Percentiles rank a stretch among this genome's conserved stretches.
Conservation (phyloP, 2,113 vertebrate genomes). For the Planiliza haematocheilus region DNA sequence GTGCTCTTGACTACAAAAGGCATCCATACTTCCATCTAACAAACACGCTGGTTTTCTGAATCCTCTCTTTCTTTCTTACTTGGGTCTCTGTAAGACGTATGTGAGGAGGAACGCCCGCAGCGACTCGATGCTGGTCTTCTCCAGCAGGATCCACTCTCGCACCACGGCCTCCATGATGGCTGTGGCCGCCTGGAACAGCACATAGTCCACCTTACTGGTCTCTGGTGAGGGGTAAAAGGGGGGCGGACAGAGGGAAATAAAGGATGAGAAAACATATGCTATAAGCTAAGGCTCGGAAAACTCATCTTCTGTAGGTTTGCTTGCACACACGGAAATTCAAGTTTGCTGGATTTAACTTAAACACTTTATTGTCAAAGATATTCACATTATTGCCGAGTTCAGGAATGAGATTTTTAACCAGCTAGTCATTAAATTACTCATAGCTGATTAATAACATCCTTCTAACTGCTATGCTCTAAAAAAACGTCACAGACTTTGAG, state of each 20-base stretch:
- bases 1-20: too few species aligned
- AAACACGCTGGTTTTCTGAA: too few species aligned
- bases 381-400: too few species aligned
- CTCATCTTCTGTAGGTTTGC: neutral
- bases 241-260: neutral
- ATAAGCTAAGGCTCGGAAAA: neutral
- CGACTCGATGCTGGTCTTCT: constrained; percentile 96
- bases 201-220: constrained; percentile 99
- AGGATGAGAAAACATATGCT: neutral
- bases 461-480: too few species aligned
- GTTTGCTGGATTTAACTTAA: too few species aligned
- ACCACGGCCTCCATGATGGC: constrained; percentile 99
- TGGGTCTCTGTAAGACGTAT: constrained; percentile 98
- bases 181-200: constrained; percentile 98
- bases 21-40: too few species aligned
- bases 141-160: constrained; percentile 97
- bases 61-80: constrained; percentile 88
- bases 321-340: too few species aligned
- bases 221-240: constrained; percentile 79
- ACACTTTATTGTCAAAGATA: too few species aligned
- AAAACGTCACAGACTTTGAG: too few species aligned
- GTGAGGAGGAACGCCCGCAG: constrained; percentile 97
- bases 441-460: too few species aligned
- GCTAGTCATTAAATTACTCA: too few species aligned
- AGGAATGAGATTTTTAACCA: too few species aligned